Evolutionary conservation across 2,888 invertebrate genomes (phyloP).

Genomic region (Petrophora chlorosata): DNA sequence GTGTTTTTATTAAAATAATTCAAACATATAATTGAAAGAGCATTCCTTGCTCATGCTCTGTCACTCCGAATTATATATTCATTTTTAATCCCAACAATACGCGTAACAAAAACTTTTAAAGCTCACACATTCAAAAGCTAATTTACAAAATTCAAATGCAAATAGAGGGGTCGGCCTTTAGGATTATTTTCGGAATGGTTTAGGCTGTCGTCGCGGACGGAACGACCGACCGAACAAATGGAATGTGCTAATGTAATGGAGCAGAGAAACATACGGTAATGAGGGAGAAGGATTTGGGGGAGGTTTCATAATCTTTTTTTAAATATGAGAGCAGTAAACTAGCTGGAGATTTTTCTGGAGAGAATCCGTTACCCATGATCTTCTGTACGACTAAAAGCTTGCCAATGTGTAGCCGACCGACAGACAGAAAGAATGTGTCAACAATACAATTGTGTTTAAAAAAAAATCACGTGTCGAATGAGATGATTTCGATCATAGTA

Average conservation of each 20-base stretch:
- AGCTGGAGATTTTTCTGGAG: no score
- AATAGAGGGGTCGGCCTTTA: conserved; percentile 23
- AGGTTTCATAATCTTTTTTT: neutral
- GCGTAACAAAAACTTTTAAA: conserved; percentile 6
- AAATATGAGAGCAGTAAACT: no score
- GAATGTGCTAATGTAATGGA: conserved; percentile 23
- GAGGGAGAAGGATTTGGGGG: conserved; percentile 3
- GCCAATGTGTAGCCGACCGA: no score
- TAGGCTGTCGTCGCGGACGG: neutral
- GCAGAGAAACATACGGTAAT: conserved; percentile 7
- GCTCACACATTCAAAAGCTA: conserved; percentile 18
- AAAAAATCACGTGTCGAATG: no score
- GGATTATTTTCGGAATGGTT: conserved; percentile 18
- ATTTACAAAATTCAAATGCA: conserved; percentile 26
- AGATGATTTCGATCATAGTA: no score
- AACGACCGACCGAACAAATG: conserved; percentile 15
- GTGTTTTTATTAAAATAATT: no score
- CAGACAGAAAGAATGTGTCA: no score
- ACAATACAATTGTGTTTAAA: no score
- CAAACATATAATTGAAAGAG: no score
- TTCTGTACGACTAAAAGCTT: no score
- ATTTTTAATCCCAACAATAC: neutral
- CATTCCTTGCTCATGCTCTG: no score
- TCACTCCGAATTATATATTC: neutral
- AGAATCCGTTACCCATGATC: no score